Conservation (phyloP, 1,140 invertebrate genomes). For the Drosophila repletoides region DNA sequence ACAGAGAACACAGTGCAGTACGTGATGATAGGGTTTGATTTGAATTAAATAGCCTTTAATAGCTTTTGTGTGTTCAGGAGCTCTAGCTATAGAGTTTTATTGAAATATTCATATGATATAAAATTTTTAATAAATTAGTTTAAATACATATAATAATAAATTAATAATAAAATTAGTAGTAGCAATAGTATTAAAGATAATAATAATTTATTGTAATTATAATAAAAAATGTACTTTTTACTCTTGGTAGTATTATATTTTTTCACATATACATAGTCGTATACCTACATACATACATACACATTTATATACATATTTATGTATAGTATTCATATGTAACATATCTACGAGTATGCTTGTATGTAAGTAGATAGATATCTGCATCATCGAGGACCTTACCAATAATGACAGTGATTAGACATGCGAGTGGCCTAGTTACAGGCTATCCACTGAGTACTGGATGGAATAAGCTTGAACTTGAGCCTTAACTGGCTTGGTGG, state of each 20-base stretch:
- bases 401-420: too few relatives aligned
- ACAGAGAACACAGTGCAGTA: not conserved
- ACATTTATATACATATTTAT: not conserved
- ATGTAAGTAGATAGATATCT: not conserved
- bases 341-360: too few relatives aligned
- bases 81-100: conserved; percentile 4
- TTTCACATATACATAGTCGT: not conserved
- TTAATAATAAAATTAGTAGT: too few relatives aligned
- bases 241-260: not conserved
- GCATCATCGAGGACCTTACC: not conserved
- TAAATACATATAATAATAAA: conserved; percentile 10
- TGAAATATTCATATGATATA: conserved; percentile 9
- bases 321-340: too few relatives aligned
- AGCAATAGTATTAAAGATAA: too few relatives aligned
- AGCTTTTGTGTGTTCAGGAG: not conserved
- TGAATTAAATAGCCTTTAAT: conserved; percentile 11
- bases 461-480: too few relatives aligned
- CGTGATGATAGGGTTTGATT: conserved; percentile 9
- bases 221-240: conserved; percentile 21
- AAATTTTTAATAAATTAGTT: conserved; percentile 13
- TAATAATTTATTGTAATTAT: conserved; percentile 24
- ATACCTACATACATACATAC: not conserved
- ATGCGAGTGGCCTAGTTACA: too few relatives aligned
- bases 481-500: too few relatives aligned
- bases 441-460: too few relatives aligned